A percentile compares a stretch with the other conserved stretches of the same genome.
Conservation (phyloP, 2,113 vertebrate genomes). For the Crotalus horridus region DNA sequence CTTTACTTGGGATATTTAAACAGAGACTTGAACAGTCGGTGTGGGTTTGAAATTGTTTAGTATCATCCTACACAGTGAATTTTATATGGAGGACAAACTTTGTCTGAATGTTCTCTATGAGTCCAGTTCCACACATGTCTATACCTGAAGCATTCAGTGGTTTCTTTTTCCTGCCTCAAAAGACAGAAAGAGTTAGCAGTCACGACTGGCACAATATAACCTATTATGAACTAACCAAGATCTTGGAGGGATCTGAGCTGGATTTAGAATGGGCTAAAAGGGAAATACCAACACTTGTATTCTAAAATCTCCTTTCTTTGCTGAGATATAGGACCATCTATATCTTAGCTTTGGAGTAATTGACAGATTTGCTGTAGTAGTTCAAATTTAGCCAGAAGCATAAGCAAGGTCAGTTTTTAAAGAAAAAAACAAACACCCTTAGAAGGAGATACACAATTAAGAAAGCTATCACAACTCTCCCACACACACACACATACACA, state of each 20-base stretch:
- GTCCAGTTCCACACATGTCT: not conserved
- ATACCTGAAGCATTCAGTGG: not conserved
- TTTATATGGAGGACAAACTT: not conserved
- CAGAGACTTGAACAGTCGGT: not conserved
- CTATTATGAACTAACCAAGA: not conserved
- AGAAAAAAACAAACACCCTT: not conserved
- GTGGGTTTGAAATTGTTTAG: not conserved
- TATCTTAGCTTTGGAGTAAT: not conserved
- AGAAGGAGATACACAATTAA: constrained; percentile 6
- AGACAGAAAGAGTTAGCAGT: not conserved
- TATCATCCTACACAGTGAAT: not conserved
- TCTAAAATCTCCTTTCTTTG: not conserved
- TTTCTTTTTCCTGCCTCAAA: not conserved
- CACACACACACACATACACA: not conserved
- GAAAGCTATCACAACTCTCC: not conserved
- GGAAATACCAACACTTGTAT: not conserved
- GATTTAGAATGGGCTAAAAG: not conserved
- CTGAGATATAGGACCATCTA: not conserved
- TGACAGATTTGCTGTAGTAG: not conserved
- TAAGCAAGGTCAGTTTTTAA: not conserved
- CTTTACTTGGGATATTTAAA: not conserved
- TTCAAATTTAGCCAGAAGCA: not conserved
- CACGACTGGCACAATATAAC: not conserved
- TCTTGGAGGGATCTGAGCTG: not conserved
- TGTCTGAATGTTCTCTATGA: not conserved